These are phyloP conservation scores for Sabatieria punctata DNA, from an alignment of 2,888 invertebrate genomes.

Conservation along the genomic window DNA sequence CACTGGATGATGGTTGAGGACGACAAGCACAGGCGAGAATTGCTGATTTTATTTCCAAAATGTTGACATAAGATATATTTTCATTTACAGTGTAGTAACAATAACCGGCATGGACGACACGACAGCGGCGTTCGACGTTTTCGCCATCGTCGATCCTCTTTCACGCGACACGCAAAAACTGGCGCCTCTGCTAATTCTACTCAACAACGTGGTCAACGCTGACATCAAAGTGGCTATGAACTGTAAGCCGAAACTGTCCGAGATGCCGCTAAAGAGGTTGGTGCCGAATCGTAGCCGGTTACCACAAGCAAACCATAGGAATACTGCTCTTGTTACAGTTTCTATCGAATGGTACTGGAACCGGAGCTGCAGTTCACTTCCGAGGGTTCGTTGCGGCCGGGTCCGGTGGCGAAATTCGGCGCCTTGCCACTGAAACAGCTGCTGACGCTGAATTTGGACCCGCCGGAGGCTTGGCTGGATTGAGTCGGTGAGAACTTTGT, in stretches of 20 bases:
- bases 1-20: slow-evolving; percentile 18
- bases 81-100: slow-evolving; percentile 36
- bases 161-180: slow-evolving; percentile 80
- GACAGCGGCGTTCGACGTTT: slow-evolving; percentile 52
- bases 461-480: slow-evolving; percentile 58
- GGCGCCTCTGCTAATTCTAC: slow-evolving; percentile 51
- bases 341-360: slow-evolving; percentile 84
- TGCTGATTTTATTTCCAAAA: too few relatives aligned
- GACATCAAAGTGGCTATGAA: slow-evolving; percentile 74
- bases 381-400: slow-evolving; percentile 48
- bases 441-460: slow-evolving; percentile 59
- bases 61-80: not conserved
- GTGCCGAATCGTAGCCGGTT: too few relatives aligned
- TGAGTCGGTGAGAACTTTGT: slow-evolving; percentile 51
- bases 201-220: slow-evolving; percentile 60
- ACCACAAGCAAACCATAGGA: not conserved
- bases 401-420: slow-evolving; percentile 65
- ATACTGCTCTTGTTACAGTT: slow-evolving; percentile 43
- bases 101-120: slow-evolving; percentile 39
- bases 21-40: slow-evolving; percentile 25
- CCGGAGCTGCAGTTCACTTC: slow-evolving; percentile 63
- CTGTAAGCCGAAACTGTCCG: slow-evolving; percentile 85
- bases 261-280: slow-evolving; percentile 89
- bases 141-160: slow-evolving; percentile 79
- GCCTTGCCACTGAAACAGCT: slow-evolving; percentile 78